These are phyloP conservation scores for Botia kubotai DNA, from an alignment of 2,797 vertebrate species.

Conservation along the genomic window DNA sequence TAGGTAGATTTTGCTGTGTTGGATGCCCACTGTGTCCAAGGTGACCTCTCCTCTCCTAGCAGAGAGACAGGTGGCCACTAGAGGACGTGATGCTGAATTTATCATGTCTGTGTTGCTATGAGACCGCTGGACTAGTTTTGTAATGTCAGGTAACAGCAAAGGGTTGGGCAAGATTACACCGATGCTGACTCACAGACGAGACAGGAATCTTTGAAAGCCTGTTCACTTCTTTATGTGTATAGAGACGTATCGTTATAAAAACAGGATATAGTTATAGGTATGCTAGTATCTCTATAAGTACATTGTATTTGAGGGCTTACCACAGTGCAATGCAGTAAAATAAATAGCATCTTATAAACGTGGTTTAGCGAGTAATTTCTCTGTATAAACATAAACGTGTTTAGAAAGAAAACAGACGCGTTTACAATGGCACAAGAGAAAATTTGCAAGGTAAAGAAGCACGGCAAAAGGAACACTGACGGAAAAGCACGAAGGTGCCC, in stretches of 20 bases:
- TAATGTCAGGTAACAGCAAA: constrained; percentile 35
- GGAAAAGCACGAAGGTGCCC: constrained; percentile 38
- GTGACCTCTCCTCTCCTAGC: constrained; percentile 36
- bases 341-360: too few species aligned
- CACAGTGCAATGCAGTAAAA: too few species aligned
- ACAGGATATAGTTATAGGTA: neutral
- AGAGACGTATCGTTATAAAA: neutral
- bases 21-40: constrained; percentile 34
- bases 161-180: constrained; percentile 21
- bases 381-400: neutral
- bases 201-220: neutral
- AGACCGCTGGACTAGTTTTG: constrained; percentile 37
- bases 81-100: constrained; percentile 44
- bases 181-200: constrained; percentile 32
- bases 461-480: constrained; percentile 2
- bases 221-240: neutral
- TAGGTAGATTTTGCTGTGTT: neutral
- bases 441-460: constrained; percentile 1
- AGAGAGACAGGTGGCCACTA: constrained; percentile 49
- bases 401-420: neutral
- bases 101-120: constrained; percentile 52
- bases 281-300: neutral
- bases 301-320: neutral
- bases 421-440: neutral
- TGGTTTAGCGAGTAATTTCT: neutral